Evolutionary conservation across 2,888 invertebrate species (phyloP).

Genomic region (Leucophenga maculata): DNA sequence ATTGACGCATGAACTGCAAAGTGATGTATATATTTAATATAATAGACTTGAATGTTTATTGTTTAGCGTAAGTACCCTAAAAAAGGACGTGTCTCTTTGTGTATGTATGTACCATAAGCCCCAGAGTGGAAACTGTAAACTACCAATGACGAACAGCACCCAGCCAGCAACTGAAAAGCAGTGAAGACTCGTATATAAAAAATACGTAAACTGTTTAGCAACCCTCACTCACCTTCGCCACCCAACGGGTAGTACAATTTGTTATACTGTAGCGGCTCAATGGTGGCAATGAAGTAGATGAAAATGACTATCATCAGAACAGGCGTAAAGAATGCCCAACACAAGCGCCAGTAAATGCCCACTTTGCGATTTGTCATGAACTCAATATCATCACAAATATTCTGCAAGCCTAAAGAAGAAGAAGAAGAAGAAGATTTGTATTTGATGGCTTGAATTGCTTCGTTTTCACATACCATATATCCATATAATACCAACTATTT

Average conservation of each 20-base stretch:
- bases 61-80: slow-evolving; percentile 44
- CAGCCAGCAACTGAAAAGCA: slow-evolving; percentile 74
- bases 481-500: slow-evolving; percentile 75
- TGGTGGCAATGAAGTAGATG: slow-evolving; percentile 78
- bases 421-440: neutral
- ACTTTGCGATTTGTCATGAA: slow-evolving; percentile 82
- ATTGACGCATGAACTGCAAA: slow-evolving; percentile 72
- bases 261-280: slow-evolving; percentile 77
- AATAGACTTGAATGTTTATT: neutral
- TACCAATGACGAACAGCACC: slow-evolving; percentile 73
- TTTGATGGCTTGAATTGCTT: too few species aligned
- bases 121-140: slow-evolving; percentile 75
- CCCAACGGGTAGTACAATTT: slow-evolving; percentile 75
- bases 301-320: slow-evolving; percentile 79
- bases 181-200: neutral
- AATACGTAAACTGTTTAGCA: neutral
- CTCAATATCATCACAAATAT: slow-evolving; percentile 81
- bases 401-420: slow-evolving; percentile 75
- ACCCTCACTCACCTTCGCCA: slow-evolving; percentile 74
- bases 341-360: slow-evolving; percentile 82
- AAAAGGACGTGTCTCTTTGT: slow-evolving; percentile 45
- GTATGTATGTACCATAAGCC: slow-evolving; percentile 60
- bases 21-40: neutral
- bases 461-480: slow-evolving; percentile 74
- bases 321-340: slow-evolving; percentile 84